A percentile compares a stretch with the other conserved stretches of the same genome.
phyloP scores from a whole-genome alignment of 2,113 vertebrate genomes.

The Chionodraco myersi region DNA sequence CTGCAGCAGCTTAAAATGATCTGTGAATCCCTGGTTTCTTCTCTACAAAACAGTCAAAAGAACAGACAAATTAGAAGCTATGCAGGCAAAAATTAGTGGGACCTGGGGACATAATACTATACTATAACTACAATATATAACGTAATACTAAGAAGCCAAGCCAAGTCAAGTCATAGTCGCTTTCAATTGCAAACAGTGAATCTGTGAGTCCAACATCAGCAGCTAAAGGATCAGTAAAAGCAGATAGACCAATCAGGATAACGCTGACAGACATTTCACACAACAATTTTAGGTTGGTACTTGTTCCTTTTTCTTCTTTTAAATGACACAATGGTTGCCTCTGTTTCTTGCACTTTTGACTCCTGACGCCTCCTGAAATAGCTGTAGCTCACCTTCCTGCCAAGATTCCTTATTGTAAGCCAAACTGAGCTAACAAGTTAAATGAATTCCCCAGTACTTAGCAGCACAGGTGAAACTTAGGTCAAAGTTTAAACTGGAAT shows the following conservation, averaged over 20 bases:
- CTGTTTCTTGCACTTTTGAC: slow-evolving; percentile 48
- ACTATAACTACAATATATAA: no score
- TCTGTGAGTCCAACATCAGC: neutral
- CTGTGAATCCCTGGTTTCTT: slow-evolving; percentile 51
- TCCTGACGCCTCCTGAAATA: slow-evolving; percentile 26
- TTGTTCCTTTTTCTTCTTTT: neutral
- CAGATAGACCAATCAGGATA: neutral
- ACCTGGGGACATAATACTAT: neutral
- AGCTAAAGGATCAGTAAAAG: neutral
- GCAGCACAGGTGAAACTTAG: slow-evolving; percentile 5
- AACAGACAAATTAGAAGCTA: neutral
- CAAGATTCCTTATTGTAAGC: slow-evolving; percentile 5
- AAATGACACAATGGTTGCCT: slow-evolving; percentile 27
- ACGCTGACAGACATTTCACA: neutral
- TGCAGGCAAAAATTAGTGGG: neutral
- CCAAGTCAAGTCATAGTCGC: neutral
- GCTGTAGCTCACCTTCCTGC: neutral
- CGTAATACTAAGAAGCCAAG: neutral
- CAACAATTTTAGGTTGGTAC: neutral
- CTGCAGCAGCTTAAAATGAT: slow-evolving; percentile 52
- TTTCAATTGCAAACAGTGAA: slow-evolving; percentile 6
- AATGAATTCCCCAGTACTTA: slow-evolving; percentile 33
- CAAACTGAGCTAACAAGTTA: slow-evolving; percentile 41
- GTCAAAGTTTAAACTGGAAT: slow-evolving; percentile 14
- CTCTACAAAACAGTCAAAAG: slow-evolving; percentile 15